These are phyloP conservation scores for Drosophila bipectinata DNA, from an alignment of 1,140 invertebrate species.

Conservation along the genomic window DNA sequence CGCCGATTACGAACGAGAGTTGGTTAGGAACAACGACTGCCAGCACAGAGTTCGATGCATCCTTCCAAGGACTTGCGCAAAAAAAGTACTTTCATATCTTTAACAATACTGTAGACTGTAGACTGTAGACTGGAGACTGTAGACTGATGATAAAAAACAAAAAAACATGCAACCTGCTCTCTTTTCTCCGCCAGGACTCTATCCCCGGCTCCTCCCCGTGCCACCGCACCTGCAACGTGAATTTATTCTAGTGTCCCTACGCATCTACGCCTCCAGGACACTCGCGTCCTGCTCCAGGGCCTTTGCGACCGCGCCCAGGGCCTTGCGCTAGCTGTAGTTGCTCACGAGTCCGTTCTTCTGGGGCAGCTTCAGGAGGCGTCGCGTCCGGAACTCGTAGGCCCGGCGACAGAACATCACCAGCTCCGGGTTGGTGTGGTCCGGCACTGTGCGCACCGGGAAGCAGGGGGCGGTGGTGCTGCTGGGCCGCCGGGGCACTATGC, in stretches of 20 bases:
- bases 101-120: conserved; percentile 49
- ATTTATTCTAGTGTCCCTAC: conserved; percentile 46
- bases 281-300: neutral
- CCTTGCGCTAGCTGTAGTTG: conserved; percentile 50
- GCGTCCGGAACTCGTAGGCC: conserved; percentile 96
- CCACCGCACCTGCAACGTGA: neutral
- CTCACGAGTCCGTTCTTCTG: conserved; percentile 64
- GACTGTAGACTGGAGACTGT: conserved; percentile 31
- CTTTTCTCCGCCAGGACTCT: conserved; percentile 13
- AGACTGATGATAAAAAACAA: conserved; percentile 24
- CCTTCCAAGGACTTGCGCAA: conserved; percentile 8
- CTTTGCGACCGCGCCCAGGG: neutral
- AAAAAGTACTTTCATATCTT: conserved; percentile 30
- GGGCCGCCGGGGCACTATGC: conserved; percentile 67
- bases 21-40: conserved; percentile 38
- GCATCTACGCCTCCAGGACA: neutral
- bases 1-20: conserved; percentile 19
- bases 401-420: conserved; percentile 97
- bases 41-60: neutral
- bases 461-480: conserved; percentile 13
- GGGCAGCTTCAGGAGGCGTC: conserved; percentile 90
- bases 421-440: conserved; percentile 90
- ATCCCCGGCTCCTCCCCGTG: conserved; percentile 11
- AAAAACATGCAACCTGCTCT: conserved; percentile 12
- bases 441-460: conserved; percentile 85